A percentile compares a stretch with the other conserved stretches of the same genome.
phyloP scores from a whole-genome alignment of 2,888 invertebrate species.

The Fragum sueziense region DNA sequence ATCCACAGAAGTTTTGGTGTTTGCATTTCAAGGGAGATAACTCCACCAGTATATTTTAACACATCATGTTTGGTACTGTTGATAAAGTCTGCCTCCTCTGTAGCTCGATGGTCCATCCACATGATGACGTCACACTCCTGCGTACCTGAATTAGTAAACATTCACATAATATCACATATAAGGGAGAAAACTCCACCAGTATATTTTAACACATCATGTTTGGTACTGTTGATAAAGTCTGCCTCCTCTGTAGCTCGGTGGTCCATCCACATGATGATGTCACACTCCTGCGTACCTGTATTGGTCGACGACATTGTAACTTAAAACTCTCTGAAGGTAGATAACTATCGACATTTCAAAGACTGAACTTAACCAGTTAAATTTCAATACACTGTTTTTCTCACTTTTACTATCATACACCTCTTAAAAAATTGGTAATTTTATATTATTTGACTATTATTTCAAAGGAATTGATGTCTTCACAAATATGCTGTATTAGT shows the following conservation, averaged over 20 bases:
- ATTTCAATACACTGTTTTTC: too few species aligned
- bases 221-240: conserved; percentile 89
- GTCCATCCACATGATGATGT: conserved; percentile 83
- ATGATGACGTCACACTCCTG: conserved; percentile 84
- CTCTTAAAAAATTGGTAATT: too few species aligned
- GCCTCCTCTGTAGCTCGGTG: conserved; percentile 87
- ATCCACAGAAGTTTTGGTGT: conserved; percentile 97
- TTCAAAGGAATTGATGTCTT: too few species aligned
- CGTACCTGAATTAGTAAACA: conserved; percentile 83
- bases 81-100: conserved; percentile 90
- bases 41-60: conserved; percentile 93
- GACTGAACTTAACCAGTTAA: too few species aligned
- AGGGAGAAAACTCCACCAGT: conserved; percentile 96
- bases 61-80: conserved; percentile 90
- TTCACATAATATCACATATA: too few species aligned
- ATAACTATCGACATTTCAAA: too few species aligned
- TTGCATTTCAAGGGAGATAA: conserved; percentile 98
- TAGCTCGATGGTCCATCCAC: conserved; percentile 83
- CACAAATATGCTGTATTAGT: too few species aligned
- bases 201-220: conserved; percentile 90
- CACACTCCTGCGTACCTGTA: conserved; percentile 85
- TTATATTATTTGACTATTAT: too few species aligned
- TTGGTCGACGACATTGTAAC: too few species aligned
- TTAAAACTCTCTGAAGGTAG: too few species aligned
- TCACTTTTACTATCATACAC: too few species aligned